A percentile compares a stretch with the other conserved stretches of the same genome.
Conservation (phyloP, 2,113 vertebrate species). For the Nothocercus julius region DNA sequence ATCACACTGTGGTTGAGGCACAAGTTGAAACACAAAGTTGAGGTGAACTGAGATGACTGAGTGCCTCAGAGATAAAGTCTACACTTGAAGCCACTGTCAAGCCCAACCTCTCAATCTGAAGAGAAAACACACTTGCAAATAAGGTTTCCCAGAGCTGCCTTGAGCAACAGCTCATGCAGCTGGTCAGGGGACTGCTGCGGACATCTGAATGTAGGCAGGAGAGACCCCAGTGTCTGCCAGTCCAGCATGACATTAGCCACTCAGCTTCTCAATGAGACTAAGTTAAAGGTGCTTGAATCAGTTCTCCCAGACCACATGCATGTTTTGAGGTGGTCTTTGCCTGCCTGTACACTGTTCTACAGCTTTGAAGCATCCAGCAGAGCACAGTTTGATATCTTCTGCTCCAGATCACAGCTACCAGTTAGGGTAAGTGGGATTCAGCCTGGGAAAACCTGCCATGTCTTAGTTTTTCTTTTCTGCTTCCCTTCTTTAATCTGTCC, state of each 20-base stretch:
- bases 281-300: neutral
- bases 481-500: neutral
- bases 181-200: neutral
- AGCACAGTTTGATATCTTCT: neutral
- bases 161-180: fast-evolving
- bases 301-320: fast-evolving
- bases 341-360: neutral
- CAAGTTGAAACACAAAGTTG: neutral
- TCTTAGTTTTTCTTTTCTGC: neutral
- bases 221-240: neutral
- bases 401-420: neutral
- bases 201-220: neutral
- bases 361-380: neutral
- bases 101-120: neutral
- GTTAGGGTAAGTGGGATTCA: neutral
- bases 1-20: neutral
- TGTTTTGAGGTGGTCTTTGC: neutral
- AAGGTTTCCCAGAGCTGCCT: neutral
- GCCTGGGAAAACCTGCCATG: neutral
- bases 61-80: neutral
- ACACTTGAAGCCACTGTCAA: neutral
- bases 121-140: neutral
- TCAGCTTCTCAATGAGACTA: neutral
- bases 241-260: neutral
- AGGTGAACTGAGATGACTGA: neutral